Evolutionary conservation across 2,888 invertebrate genomes (phyloP), one percentile per base, ranked within the genome.

Genomic region (Orthonevra nobilis): DNA sequence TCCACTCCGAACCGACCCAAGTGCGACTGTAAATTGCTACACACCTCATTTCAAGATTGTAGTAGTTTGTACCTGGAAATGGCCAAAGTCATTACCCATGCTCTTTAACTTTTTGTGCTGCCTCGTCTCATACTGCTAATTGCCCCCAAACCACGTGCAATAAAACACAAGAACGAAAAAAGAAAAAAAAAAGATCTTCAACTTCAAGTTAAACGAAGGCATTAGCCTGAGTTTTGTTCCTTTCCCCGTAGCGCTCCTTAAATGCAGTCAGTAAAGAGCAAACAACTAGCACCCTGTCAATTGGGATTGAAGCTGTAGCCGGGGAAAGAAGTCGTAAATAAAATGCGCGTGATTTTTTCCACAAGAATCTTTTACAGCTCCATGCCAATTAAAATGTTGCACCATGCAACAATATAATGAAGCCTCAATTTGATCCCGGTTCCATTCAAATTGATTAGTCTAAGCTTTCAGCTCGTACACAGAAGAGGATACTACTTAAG

Each of bases 371-470:
- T 50, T 63, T 50, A 63, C 10, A 20, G 50, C 40, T 23, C 52
- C n/a, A 26, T 28, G 52, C 46, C 38, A 32, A 66, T 56, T 66
- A 66, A 34, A 66, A 36, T 66, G 46, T 44, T 54, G 66, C 66
- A 44, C 34, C 26, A 34, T 15, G 52, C 44, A 54, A 64, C 44
- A 36, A 26, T 54, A 12, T 44, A 42, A 52, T 64, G 7, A 52
- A 40, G 7, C 61, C 23, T 32, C 23, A 34, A 9, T 20, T n/a
- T 15, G 14, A 2, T 6, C 9, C 36, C 7, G n/a, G 30, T 7
- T 19, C 1, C 3, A 19, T 50, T 50, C 17, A 10, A 38, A 38
- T 61, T 38, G 30, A 64, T 50, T 64, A 42, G 19, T 46, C 28
- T 46, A 14, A 23, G 15, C n/a, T 15, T 52, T 6, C n/a, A 28